Evolutionary conservation across 2,113 vertebrate species (phyloP), one percentile per base, ranked within the genome.

Genomic region (Vanacampus margaritifer): DNA sequence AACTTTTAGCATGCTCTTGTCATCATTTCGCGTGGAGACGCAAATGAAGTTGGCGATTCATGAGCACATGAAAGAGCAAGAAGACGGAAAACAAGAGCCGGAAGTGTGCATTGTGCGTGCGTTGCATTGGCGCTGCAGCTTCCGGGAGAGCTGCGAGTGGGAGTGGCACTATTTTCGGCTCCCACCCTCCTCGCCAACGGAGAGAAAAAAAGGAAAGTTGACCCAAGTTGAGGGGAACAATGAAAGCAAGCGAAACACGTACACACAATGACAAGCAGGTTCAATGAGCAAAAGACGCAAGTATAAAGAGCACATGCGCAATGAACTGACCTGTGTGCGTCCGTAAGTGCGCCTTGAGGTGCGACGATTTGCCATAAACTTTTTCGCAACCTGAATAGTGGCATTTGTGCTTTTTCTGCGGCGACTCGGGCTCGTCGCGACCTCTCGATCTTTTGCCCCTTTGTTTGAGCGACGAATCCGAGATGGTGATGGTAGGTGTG

Each of bases 361-460:
- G 97, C 88, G 97, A 98, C 61, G 96, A 98, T 93, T 99, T 98
- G 91, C 96, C 96, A 90, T 98, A 99, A 94, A 99, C 94, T 95
- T 98, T 98, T 93, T 98, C 97, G 75, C 97, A 99, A 78, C 96
- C 97, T 87, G 92, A 92, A 91, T 97, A 98, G 92, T 95, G 93
- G 93, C 96, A 98, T 93, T 94, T 97, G 94, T 99, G 97, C 94
- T 95, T 98, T 90, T 97, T 96, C 93, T 94, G 95, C 76, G 95
- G 94, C 72, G 94, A 93, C 78, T 95, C 95, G 1, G 93, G 94
- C 86, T 96, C 95, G 82, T 85, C 86, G 76, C 94, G 94, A 91
- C 91, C 94, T 79, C 94, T 92, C 79, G 86, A 83, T 83, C 94
- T 91, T 86, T 93, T 94, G 92, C 91, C 95, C 91, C 95, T 97